Evolutionary conservation across 1,140 invertebrate genomes (phyloP), one percentile per base, ranked within the genome.

Genomic region (Harpegnathos saltator): DNA sequence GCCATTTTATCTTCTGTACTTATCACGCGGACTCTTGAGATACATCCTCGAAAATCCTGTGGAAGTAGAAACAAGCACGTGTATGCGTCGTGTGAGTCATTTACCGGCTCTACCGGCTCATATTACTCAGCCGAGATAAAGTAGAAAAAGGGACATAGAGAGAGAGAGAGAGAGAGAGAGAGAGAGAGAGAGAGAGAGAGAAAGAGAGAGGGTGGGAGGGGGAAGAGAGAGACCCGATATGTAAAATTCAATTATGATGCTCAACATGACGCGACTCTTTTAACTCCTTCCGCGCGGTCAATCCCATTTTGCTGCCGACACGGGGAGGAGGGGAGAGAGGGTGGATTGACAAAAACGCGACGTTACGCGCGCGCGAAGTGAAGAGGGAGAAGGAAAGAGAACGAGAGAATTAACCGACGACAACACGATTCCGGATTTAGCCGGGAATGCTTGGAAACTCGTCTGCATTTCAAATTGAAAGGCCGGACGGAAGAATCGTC

Each of bases 381-480:
- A n/a, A n/a, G n/a, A n/a, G n/a, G n/a, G n/a, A n/a, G n/a, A n/a
- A n/a, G 54, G 52, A 72, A 74, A 80, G 69, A 69, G 75, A 33
- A 69, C n/a, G 24, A 3, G 33, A 33, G 56, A 82, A 80, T 80
- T 80, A 80, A 80, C 75, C 52, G 65, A 69, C 63, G 75, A 80
- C 75, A 78, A 78, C 65, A 71, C 52, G 65, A 80, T 71, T 71
- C 38, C 75, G 33, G 65, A 80, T 80, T 80, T 80, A 80, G 65
- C n/a, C 14, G 75, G 50, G 33, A 80, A 80, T 80, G 65, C 52
- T 59, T 29, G 52, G 66, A 80, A n/a, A 69, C 63, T 85, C 44
- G 33, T 61, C 74, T 83, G 82, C 71, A 84, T 83, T 85, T 75
- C 71, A 78, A 59, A 85, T 85, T 69, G 82, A 80, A 69, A 84